These are phyloP conservation scores for Tupaia chinensis DNA, from an alignment of 2,113 vertebrate species.

Conservation along the genomic window DNA sequence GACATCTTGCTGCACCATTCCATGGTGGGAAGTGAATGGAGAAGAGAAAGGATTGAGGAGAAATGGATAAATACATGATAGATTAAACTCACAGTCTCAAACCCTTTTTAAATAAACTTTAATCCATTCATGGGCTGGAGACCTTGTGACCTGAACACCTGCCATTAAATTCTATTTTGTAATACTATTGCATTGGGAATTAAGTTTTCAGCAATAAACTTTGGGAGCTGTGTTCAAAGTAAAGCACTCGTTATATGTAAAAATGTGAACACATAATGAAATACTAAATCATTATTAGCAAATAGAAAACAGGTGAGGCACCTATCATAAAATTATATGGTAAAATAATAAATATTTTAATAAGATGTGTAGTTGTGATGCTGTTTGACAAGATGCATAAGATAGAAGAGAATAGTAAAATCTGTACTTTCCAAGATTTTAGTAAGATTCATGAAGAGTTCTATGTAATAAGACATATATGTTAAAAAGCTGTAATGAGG, in stretches of 20 bases:
- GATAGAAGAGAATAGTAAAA: neutral
- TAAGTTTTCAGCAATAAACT: too few relatives aligned
- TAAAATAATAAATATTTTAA: slow-evolving; percentile 72
- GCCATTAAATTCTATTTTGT: too few relatives aligned
- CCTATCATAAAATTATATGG: slow-evolving; percentile 3
- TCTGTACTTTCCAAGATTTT: slow-evolving; percentile 51
- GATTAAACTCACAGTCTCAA: too few relatives aligned
- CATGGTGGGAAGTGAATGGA: too few relatives aligned
- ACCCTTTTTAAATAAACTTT: too few relatives aligned
- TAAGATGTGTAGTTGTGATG: slow-evolving; percentile 52
- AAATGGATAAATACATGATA: too few relatives aligned
- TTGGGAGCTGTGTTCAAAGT: too few relatives aligned
- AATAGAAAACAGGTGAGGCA: neutral
- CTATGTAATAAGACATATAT: slow-evolving; percentile 70
- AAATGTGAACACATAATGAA: neutral
- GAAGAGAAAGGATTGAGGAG: too few relatives aligned
- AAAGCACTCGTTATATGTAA: neutral
- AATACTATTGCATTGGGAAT: too few relatives aligned
- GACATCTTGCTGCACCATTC: too few relatives aligned
- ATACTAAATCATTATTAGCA: slow-evolving; percentile 50
- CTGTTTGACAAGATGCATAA: neutral
- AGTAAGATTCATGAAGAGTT: slow-evolving; percentile 73
- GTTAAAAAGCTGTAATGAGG: slow-evolving; percentile 76
- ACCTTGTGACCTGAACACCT: too few relatives aligned
- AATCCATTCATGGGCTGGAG: too few relatives aligned